These are phyloP conservation scores for Hesperophylax magnus DNA, from an alignment of 1,140 invertebrate genomes.

Conservation along the genomic window DNA sequence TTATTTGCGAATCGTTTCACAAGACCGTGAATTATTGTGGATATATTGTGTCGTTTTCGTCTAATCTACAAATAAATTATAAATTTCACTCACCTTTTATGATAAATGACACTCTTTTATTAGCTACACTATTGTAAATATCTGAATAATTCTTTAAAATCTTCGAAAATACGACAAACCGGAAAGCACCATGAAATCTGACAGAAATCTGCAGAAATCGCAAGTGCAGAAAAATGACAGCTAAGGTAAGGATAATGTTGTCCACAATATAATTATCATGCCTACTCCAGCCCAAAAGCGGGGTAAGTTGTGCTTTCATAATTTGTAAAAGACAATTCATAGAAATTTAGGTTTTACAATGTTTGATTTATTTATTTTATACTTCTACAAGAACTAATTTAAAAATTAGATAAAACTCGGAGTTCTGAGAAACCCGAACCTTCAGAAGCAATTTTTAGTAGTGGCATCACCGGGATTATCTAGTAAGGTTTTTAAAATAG, in stretches of 20 bases:
- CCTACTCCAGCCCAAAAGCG: too few species aligned
- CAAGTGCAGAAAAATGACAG: slow-evolving; percentile 33
- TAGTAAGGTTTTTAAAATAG: too few species aligned
- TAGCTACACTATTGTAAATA: background rate
- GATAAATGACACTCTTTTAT: slow-evolving; percentile 4
- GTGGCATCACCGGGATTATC: too few species aligned
- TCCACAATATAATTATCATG: background rate
- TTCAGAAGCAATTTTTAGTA: too few species aligned
- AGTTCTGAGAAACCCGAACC: too few species aligned
- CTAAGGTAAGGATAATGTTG: background rate
- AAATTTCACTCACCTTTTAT: background rate
- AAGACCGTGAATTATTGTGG: slow-evolving; percentile 3
- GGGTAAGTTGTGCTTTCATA: too few species aligned
- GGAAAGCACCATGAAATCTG: slow-evolving; percentile 33
- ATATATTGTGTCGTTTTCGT: background rate
- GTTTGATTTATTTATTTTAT: too few species aligned
- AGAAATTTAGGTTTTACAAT: too few species aligned
- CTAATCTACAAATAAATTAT: background rate
- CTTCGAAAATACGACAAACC: slow-evolving; percentile 14
- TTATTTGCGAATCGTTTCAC: slow-evolving; percentile 11
- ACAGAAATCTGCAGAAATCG: slow-evolving; percentile 30
- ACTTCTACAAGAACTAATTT: too few species aligned
- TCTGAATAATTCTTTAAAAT: background rate
- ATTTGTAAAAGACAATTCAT: too few species aligned
- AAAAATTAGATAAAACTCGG: too few species aligned